Base-by-base conservation (phyloP, 2,113 vertebrate genomes). In the Melanotaenia duboulayi region DNA sequence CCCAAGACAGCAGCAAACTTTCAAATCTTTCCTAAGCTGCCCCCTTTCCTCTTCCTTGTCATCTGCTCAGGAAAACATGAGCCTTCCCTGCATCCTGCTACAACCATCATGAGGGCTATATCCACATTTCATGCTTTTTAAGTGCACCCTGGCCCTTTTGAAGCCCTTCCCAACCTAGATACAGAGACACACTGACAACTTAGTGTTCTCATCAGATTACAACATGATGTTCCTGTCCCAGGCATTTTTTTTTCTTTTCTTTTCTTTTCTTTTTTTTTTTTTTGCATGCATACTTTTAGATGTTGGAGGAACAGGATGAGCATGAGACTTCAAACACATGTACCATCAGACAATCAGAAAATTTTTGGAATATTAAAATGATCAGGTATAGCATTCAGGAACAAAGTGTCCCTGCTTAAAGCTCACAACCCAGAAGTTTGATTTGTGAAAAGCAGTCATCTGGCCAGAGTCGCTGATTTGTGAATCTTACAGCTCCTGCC, bases 81-180 rank as follows among this genome's bases (percentile, higher is more conserved):
- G 58, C 74, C 39, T 69, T 64, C 62, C 65, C 76, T 74, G 61
- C 65, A 65, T 63, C 35, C 71, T 58, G 61, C 68, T 68, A 12
- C 37, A 65, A 54, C 44, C 17, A 24, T 61, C 76, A 71, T 35
- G 60, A 87, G 80, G 69, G 65, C 50, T 58, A 57, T 82, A 51
- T 84, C 57, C 56, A 50, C 23, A 11, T 79, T 48, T 79, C 78
- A 80, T 72, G 81, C 61, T 54, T 73, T 79, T 73, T 39, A 71
- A 73, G 72, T 70, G 44, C 81, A 42, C 65, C 35, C 24, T 65
- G 49, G 56, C 16, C 44, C 9, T 62, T 58, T 69, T 60, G 50
- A 63, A 67, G 32, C 39, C 23, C 54, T 24, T n/a, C 24, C 60
- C 51, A 69, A 25, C 25, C 23, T 59, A 32, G 20, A 35, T 17